Percentiles rank a stretch among this genome's conserved stretches.
phyloP scores from a whole-genome alignment of 1,140 invertebrate species.

The Megalonaias nervosa region DNA sequence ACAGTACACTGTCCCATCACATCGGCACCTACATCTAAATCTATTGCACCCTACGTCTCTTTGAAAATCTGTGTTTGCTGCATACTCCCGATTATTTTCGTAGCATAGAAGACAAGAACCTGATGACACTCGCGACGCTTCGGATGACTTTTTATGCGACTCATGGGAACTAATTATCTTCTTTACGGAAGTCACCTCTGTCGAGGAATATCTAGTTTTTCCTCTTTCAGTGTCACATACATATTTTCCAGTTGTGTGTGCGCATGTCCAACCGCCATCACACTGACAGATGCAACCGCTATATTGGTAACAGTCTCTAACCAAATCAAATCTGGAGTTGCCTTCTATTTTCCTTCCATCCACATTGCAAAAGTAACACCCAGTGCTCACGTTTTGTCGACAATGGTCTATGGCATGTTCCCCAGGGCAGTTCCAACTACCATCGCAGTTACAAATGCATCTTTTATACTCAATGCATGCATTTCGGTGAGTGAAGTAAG shows the following conservation, averaged over 20 bases:
- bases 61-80: slow-evolving; percentile 35
- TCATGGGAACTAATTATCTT: too few relatives aligned
- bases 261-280: slow-evolving; percentile 53
- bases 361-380: slow-evolving; percentile 34
- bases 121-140: not conserved
- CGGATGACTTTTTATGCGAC: not conserved
- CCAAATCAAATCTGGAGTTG: slow-evolving; percentile 47
- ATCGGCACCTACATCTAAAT: slow-evolving; percentile 43
- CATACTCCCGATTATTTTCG: slow-evolving; percentile 25
- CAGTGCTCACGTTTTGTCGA: slow-evolving; percentile 10
- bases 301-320: slow-evolving; percentile 44
- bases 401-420: slow-evolving; percentile 44
- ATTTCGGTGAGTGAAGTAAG: slow-evolving; percentile 40
- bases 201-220: not conserved
- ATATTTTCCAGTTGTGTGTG: slow-evolving; percentile 33
- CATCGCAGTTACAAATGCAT: slow-evolving; percentile 49
- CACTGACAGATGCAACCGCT: slow-evolving; percentile 45
- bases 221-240: slow-evolving; percentile 24
- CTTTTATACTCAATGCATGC: slow-evolving; percentile 43
- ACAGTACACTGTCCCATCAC: slow-evolving; percentile 43
- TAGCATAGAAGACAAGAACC: not conserved
- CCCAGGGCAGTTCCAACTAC: slow-evolving; percentile 48
- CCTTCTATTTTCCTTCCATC: slow-evolving; percentile 40
- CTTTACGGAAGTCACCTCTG: too few relatives aligned
- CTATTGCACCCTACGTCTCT: slow-evolving; percentile 33